These are phyloP conservation scores for Campylomormyrus numenius DNA, from an alignment of 2,113 vertebrate species.

Conservation along the genomic window DNA sequence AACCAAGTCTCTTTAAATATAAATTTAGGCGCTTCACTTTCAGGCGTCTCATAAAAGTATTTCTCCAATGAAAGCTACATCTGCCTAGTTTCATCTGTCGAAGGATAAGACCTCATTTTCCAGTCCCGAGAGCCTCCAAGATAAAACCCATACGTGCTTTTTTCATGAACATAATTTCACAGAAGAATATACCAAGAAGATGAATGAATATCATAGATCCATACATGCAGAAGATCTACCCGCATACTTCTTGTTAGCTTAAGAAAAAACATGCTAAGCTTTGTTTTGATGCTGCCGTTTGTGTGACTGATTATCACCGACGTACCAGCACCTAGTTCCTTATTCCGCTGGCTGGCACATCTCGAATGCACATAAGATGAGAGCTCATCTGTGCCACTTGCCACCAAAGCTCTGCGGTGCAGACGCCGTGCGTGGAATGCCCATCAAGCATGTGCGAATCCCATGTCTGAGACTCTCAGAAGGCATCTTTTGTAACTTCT, in stretches of 20 bases:
- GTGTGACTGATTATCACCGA: neutral
- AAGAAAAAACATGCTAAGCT: neutral
- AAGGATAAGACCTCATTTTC: neutral
- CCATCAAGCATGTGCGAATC: neutral
- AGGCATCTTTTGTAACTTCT: neutral
- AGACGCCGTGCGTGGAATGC: neutral
- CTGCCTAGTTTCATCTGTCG: neutral
- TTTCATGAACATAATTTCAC: neutral
- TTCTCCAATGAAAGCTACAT: neutral
- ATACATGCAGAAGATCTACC: neutral
- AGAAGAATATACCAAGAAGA: neutral
- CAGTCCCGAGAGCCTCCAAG: neutral
- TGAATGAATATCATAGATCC: neutral
- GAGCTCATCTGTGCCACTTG: neutral
- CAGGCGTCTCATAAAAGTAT: neutral
- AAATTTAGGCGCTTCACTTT: neutral
- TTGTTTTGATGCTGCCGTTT: neutral
- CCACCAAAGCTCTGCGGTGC: neutral
- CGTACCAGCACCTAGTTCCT: neutral
- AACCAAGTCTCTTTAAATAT: neutral
- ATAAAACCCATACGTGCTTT: neutral
- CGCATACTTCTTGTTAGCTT: neutral
- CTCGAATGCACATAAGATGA: neutral
- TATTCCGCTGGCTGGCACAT: neutral
- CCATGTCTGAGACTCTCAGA: neutral